Conservation (phyloP, 1,140 invertebrate genomes). For the Amphibalanus amphitrite region DNA sequence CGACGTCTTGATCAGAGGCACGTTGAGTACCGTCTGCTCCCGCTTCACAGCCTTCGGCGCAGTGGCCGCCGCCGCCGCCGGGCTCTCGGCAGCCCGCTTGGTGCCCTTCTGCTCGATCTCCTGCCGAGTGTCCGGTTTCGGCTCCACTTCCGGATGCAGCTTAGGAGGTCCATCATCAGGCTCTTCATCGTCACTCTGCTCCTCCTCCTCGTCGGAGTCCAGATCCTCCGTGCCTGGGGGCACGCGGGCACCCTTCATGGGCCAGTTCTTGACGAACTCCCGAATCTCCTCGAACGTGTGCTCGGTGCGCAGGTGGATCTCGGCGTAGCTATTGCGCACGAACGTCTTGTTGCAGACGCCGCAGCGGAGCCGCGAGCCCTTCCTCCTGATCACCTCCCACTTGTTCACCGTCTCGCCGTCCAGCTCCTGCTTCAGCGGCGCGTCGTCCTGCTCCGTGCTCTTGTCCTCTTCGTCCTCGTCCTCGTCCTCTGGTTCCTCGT, state of each 20-base stretch:
- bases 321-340: neutral
- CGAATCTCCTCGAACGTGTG: neutral
- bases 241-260: neutral
- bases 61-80: too few species aligned
- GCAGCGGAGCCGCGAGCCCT: neutral
- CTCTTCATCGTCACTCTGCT: neutral
- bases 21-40: neutral
- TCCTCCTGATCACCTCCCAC: neutral
- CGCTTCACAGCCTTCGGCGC: neutral
- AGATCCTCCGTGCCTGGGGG: too few species aligned
- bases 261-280: neutral
- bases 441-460: neutral
- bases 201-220: neutral
- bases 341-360: neutral
- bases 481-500: neutral
- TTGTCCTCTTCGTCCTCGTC: neutral
- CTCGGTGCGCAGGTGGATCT: neutral
- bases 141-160: neutral
- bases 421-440: neutral
- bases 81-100: neutral
- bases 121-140: neutral
- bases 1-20: neutral
- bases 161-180: neutral
- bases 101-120: neutral
- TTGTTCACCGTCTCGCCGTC: neutral